Evolutionary conservation across 2,797 vertebrate genomes (phyloP).

Genomic region (Todus mexicanus): DNA sequence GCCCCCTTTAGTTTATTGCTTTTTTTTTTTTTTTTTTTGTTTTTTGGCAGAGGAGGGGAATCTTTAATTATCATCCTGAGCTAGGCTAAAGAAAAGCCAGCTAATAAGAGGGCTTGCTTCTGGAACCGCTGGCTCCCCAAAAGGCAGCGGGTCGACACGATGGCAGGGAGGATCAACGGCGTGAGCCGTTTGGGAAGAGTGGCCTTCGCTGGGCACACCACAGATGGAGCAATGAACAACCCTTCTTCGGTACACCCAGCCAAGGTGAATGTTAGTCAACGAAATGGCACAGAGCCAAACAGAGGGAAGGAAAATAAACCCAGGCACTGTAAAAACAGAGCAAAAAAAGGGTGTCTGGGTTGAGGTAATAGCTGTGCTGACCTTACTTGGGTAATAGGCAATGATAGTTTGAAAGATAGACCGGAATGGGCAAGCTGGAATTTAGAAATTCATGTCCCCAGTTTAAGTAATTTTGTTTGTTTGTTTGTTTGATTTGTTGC

Average conservation of each 20-base stretch:
- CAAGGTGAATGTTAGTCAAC: neutral
- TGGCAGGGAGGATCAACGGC: neutral
- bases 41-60: neutral
- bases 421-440: neutral
- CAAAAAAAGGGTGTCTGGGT: neutral
- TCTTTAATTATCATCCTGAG: neutral
- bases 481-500: neutral
- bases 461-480: neutral
- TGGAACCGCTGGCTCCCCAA: neutral
- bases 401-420: neutral
- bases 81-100: neutral
- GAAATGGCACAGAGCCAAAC: neutral
- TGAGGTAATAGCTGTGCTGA: neutral
- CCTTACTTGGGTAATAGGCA: neutral
- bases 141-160: rapidly evolving
- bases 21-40: neutral
- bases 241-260: neutral
- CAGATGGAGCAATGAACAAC: neutral
- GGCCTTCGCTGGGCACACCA: neutral
- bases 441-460: neutral
- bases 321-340: neutral
- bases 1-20: neutral
- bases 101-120: neutral
- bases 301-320: conserved; percentile 33
- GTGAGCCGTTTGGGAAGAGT: neutral